Evolutionary conservation across 2,797 vertebrate genomes (phyloP), one percentile per base, ranked within the genome.

Genomic region (Phaenicophaeus curvirostris): DNA sequence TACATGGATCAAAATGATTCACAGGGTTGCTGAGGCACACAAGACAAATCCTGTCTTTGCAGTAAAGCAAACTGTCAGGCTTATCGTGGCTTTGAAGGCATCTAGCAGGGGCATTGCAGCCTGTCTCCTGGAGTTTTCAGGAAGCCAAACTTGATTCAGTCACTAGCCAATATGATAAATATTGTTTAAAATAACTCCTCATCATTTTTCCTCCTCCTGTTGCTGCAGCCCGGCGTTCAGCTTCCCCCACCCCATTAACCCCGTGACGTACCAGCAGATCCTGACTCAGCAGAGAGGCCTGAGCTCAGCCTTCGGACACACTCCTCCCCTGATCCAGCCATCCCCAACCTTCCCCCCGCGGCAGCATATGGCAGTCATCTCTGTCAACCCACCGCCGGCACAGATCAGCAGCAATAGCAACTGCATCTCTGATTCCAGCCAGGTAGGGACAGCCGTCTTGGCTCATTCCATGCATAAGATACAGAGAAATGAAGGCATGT

Each of bases 241-340:
- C 90, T 99, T 99, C 89, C 99, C 99, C 16, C 99, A 99, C 78
- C 99, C 99, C 77, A 99, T 99, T 97, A 99, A 99, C 91, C 99
- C 99, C 0, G 94, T 99, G 97, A 98, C 99, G 1, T 99, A 99
- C 96, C 99, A 99, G 98, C 99, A 99, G 97, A 98, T 99, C 74
- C 90, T 99, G 96, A 98, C 97, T 80, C 99, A 99, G 97, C 99
- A 99, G 97, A 98, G 99, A 79, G 97, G 98, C 53, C 97, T 99
- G 80, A 99, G 98, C 76, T 98, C 98, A 13, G 98, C 99, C 41
- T 99, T 99, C 0, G 99, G 99, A 79, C 99, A 99, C 97, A 99
- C 99, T 0, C 98, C 99, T 15, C 99, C 99, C 33, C 97, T 99
- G 87, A 98, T 99, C 57, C 99, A 99, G 77, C 98, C 98, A 0